phyloP scores from a whole-genome alignment of 2,113 vertebrate genomes.

The Callospermophilus lateralis region DNA sequence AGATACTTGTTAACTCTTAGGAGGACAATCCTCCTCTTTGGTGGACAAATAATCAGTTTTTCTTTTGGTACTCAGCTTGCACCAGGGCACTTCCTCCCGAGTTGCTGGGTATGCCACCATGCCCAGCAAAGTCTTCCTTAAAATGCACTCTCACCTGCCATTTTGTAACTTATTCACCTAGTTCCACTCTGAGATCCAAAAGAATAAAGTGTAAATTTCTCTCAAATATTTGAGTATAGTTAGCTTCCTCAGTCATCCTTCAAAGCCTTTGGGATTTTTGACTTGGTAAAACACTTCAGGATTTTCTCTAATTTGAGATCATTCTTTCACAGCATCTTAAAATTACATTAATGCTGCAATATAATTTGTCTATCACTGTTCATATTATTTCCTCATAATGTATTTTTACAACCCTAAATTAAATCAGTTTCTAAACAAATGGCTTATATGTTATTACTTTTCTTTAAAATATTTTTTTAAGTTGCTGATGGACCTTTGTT shows the following conservation, averaged over 20 bases:
- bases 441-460: neutral
- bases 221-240: constrained; percentile 15
- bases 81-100: too few relatives aligned
- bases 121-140: neutral
- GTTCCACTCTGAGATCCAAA: neutral
- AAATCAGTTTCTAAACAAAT: constrained; percentile 1
- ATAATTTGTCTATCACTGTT: neutral
- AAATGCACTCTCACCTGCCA: neutral
- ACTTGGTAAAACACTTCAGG: neutral
- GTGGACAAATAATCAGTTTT: neutral
- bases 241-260: neutral
- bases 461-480: too few relatives aligned
- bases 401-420: neutral
- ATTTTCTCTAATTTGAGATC: constrained; percentile 28
- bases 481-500: too few relatives aligned
- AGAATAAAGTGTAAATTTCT: neutral
- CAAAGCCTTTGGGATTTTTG: neutral
- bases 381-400: neutral
- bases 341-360: neutral
- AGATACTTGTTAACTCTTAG: neutral
- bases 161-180: neutral
- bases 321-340: neutral
- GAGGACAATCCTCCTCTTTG: neutral
- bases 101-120: too few relatives aligned
- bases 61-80: too few relatives aligned